Conservation (phyloP, 2,888 invertebrate genomes). For the Cheilosia impressa region DNA sequence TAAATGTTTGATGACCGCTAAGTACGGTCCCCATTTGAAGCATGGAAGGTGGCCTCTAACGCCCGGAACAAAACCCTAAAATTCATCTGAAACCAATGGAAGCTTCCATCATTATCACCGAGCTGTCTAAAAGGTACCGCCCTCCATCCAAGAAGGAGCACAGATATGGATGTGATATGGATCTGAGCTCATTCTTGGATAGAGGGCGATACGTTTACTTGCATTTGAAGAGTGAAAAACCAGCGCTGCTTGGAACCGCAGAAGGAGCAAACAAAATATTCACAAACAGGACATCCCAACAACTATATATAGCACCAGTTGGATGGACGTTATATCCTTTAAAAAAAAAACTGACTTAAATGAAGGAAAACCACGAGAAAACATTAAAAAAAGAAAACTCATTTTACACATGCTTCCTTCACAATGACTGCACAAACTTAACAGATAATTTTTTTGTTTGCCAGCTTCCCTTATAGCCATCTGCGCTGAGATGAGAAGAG, state of each 20-base stretch:
- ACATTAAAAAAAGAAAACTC: background rate
- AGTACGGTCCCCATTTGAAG: too few species aligned
- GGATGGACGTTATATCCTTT: too few species aligned
- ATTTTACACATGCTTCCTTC: constrained; percentile 4
- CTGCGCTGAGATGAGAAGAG: background rate
- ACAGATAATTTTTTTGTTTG: background rate
- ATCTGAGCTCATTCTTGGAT: constrained; percentile 75
- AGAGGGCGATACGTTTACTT: constrained; percentile 65
- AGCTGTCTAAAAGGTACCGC: constrained; percentile 53
- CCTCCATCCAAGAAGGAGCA: constrained; percentile 74
- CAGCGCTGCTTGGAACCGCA: background rate
- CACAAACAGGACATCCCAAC: background rate
- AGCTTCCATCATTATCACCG: too few species aligned
- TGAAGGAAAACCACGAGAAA: too few species aligned
- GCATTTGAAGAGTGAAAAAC: background rate
- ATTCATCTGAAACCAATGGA: too few species aligned
- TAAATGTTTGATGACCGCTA: too few species aligned
- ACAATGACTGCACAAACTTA: constrained; percentile 40
- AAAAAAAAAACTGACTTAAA: too few species aligned
- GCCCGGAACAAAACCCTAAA: too few species aligned
- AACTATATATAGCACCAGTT: background rate
- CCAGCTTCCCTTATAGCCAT: constrained; percentile 1
- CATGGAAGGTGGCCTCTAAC: too few species aligned
- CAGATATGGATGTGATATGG: constrained; percentile 73
- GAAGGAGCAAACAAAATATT: background rate